Percentiles rank a stretch among this genome's conserved stretches.
Evolutionary conservation across 2,113 vertebrate genomes (phyloP).

Genomic region (Pygoscelis antarcticus): DNA sequence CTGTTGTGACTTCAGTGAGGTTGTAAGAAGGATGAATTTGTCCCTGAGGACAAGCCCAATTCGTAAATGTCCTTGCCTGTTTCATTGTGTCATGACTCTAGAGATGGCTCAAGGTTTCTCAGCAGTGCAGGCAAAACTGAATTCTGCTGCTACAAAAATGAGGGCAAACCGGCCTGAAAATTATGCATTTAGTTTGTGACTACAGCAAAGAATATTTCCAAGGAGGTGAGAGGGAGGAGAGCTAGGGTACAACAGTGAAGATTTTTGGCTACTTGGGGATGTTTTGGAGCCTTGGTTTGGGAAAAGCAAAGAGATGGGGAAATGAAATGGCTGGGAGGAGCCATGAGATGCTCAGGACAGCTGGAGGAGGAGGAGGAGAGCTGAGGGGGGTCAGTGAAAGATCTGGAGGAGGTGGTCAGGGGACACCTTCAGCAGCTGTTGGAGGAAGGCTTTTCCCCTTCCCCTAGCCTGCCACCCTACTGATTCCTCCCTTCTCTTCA

Average conservation of each 20-base stretch:
- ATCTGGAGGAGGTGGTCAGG: background rate
- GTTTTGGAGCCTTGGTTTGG: background rate
- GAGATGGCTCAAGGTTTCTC: background rate
- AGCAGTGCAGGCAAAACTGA: background rate
- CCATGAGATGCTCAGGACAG: background rate
- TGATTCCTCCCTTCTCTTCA: background rate
- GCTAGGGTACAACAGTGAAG: background rate
- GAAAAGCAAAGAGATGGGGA: background rate
- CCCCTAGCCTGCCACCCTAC: background rate
- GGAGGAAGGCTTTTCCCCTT: background rate
- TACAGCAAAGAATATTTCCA: background rate
- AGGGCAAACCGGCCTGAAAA: background rate
- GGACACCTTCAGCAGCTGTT: background rate
- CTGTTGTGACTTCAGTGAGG: background rate
- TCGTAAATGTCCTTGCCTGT: background rate
- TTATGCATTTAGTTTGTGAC: background rate
- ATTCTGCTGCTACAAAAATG: background rate
- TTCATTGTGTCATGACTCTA: background rate
- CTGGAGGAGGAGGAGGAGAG: background rate
- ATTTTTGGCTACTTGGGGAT: background rate
- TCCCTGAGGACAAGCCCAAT: background rate
- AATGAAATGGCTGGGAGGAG: background rate
- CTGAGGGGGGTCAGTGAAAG: background rate
- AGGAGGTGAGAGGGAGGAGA: background rate
- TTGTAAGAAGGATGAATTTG: constrained; percentile 16